Conservation (phyloP, 2,113 vertebrate genomes). For the Periophthalmus modestus region DNA sequence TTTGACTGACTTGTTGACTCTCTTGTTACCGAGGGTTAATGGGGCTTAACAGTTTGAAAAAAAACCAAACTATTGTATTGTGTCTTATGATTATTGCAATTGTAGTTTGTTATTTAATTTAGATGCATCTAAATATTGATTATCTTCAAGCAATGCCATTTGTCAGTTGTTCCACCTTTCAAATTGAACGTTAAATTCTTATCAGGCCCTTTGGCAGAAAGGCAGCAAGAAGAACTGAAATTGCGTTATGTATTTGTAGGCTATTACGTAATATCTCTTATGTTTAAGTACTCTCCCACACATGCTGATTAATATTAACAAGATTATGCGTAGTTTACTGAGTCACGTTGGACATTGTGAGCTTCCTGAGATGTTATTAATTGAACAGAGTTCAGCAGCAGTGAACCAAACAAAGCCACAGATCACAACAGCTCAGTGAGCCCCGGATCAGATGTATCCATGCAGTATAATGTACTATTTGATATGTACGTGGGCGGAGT, state of each 20-base stretch:
- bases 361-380: no score
- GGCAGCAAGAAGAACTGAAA: background rate
- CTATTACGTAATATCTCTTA: background rate
- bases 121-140: no score
- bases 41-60: no score
- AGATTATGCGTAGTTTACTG: background rate
- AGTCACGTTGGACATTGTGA: slow-evolving; percentile 4
- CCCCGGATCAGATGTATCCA: background rate
- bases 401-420: slow-evolving; percentile 36
- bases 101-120: no score
- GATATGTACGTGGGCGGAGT: background rate
- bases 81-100: no score
- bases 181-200: background rate
- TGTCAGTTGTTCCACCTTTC: background rate
- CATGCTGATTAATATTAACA: background rate
- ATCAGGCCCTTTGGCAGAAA: background rate
- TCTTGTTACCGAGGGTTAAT: no score
- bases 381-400: background rate
- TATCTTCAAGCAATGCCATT: no score
- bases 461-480: background rate
- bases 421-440: background rate
- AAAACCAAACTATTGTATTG: no score
- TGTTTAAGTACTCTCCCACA: background rate
- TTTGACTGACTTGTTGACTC: no score
- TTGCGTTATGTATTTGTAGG: background rate